Conservation (phyloP, 53 echinoderm and acorn worm genomes). For the Hippasteria phrygiana region DNA sequence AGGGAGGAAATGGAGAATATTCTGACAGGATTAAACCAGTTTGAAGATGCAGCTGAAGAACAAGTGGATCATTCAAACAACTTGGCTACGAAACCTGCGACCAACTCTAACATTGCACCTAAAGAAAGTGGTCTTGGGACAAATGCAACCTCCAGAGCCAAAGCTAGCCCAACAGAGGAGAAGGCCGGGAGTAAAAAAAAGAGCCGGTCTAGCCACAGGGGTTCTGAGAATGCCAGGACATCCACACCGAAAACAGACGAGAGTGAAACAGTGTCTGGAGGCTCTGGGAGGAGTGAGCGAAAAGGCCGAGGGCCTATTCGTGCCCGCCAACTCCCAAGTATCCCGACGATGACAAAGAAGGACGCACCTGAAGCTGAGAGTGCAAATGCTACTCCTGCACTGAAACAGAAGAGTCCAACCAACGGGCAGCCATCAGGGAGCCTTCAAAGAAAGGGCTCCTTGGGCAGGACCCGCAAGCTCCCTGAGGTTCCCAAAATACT, state of each 20-base stretch:
- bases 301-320: constrained; percentile 82
- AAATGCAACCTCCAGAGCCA: constrained; percentile 16
- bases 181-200: constrained; percentile 43
- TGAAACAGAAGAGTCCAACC: constrained; percentile 61
- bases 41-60: constrained; percentile 1
- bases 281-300: constrained; percentile 79
- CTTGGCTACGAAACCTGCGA: neutral
- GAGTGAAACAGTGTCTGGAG: constrained; percentile 82
- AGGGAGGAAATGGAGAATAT: constrained; percentile 83
- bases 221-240: constrained; percentile 74
- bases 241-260: constrained; percentile 72
- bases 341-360: constrained; percentile 72
- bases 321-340: constrained; percentile 82
- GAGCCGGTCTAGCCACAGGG: constrained; percentile 69
- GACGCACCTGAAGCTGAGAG: constrained; percentile 47
- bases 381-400: constrained; percentile 40
- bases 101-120: constrained; percentile 1
- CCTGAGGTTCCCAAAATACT: constrained; percentile 95
- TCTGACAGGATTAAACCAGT: constrained; percentile 29
- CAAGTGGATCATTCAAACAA: neutral
- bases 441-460: constrained; percentile 66
- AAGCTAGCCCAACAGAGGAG: constrained; percentile 2
- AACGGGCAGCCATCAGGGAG: constrained; percentile 66
- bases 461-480: constrained; percentile 82
- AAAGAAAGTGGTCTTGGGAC: neutral